phyloP scores from a whole-genome alignment of 2,888 invertebrate genomes.

The Chrysodeixis includens region DNA sequence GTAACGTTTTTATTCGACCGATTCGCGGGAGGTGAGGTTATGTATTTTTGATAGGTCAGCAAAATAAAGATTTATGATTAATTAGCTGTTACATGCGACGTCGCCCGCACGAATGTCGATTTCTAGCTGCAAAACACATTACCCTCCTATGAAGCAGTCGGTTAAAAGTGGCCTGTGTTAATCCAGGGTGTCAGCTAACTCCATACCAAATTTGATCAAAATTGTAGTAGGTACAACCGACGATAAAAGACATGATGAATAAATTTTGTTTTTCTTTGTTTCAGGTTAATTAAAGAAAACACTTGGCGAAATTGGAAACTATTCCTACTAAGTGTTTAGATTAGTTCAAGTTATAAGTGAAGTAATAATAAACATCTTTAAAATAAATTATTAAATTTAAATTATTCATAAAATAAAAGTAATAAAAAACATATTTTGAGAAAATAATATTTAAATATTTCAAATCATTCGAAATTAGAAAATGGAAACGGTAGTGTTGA shows the following conservation, averaged over 20 bases:
- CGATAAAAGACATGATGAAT: slow-evolving; percentile 20
- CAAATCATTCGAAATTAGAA: slow-evolving; percentile 36
- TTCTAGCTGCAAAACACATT: no score
- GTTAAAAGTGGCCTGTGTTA: no score
- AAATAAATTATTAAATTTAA: slow-evolving; percentile 18
- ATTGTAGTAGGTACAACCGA: no score
- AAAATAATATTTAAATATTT: slow-evolving; percentile 6
- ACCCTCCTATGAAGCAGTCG: no score
- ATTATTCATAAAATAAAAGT: slow-evolving; percentile 8
- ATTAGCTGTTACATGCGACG: no score
- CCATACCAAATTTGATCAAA: no score
- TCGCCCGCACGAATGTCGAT: no score
- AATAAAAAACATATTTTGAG: slow-evolving; percentile 25
- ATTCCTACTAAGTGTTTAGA: slow-evolving; percentile 57
- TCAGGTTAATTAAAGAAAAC: slow-evolving; percentile 75
- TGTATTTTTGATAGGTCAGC: background rate
- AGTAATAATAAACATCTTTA: slow-evolving; percentile 16
- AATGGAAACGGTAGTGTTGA: slow-evolving; percentile 63
- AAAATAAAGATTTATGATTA: no score
- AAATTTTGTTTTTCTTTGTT: slow-evolving; percentile 66
- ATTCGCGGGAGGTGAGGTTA: background rate
- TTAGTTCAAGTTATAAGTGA: slow-evolving; percentile 38
- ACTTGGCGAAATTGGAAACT: slow-evolving; percentile 61
- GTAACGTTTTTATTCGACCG: background rate
- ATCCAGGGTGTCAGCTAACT: no score